A percentile compares a stretch with the other conserved stretches of the same genome.
Evolutionary conservation across 1,140 invertebrate species (phyloP).

Genomic region (Subanguina moxae): DNA sequence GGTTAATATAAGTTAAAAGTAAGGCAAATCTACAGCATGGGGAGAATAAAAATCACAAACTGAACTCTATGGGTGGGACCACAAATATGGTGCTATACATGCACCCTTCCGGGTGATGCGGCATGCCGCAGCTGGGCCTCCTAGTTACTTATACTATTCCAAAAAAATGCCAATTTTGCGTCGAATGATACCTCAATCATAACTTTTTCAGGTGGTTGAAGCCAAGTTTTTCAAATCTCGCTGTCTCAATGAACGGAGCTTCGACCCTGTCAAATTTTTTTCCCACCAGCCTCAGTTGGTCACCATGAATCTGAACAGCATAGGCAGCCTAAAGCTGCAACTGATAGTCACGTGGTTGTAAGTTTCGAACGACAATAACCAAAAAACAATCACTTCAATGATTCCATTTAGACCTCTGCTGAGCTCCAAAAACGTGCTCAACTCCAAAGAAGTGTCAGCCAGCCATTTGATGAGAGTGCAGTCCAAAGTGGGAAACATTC

Average conservation of each 20-base stretch:
- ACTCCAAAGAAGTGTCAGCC: not conserved
- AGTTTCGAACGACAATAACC: too few species aligned
- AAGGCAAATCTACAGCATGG: too few species aligned
- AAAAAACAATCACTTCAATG: too few species aligned
- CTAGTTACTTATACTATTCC: too few species aligned
- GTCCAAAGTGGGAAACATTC: constrained; percentile 4
- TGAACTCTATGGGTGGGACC: too few species aligned
- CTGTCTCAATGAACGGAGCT: constrained; percentile 66
- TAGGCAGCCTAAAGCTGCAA: constrained; percentile 68
- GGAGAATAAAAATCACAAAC: too few species aligned
- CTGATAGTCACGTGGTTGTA: constrained; percentile 68
- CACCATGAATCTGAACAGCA: constrained; percentile 68
- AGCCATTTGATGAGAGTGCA: not conserved
- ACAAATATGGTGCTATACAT: too few species aligned
- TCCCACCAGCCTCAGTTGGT: constrained; percentile 67
- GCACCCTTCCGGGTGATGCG: too few species aligned
- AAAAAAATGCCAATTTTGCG: too few species aligned
- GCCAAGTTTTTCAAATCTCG: constrained; percentile 63
- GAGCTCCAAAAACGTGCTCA: constrained; percentile 14
- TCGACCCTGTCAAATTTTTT: constrained; percentile 67
- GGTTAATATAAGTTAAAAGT: too few species aligned
- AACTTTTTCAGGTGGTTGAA: constrained; percentile 67
- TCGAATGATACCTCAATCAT: too few species aligned
- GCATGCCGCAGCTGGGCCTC: too few species aligned
- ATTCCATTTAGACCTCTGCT: constrained; percentile 30